These are phyloP conservation scores for Deilephila elpenor DNA, from an alignment of 2,888 invertebrate genomes.

Conservation along the genomic window DNA sequence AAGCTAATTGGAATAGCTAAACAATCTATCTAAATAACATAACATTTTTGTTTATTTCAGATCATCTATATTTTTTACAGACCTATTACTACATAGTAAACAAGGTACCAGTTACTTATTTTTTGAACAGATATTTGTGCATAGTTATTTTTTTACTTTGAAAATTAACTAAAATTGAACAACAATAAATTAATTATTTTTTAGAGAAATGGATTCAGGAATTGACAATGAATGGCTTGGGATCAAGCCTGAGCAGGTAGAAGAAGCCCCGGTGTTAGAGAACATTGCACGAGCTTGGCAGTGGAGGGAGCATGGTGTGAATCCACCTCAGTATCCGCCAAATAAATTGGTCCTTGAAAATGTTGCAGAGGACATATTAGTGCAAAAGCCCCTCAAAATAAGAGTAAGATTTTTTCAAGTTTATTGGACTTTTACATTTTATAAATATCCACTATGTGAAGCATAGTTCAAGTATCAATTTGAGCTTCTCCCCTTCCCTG, in stretches of 20 bases:
- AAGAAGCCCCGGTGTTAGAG: constrained; percentile 66
- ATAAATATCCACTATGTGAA: too few species aligned
- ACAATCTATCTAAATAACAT: neutral
- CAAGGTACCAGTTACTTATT: constrained; percentile 16
- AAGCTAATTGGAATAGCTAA: neutral
- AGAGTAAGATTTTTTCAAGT: constrained; percentile 74
- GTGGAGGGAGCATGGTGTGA: constrained; percentile 74
- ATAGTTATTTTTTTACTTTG: neutral
- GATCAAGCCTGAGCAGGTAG: constrained; percentile 71
- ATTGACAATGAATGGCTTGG: constrained; percentile 75
- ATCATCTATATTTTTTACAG: constrained; percentile 38
- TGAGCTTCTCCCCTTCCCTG: too few species aligned
- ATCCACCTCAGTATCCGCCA: constrained; percentile 66
- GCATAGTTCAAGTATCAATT: too few species aligned
- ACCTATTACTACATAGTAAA: constrained; percentile 42
- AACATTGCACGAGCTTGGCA: constrained; percentile 78
- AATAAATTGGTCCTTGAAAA: constrained; percentile 84
- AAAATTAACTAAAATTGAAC: neutral
- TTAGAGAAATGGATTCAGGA: constrained; percentile 73
- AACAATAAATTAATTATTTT: neutral
- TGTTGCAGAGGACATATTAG: constrained; percentile 87
- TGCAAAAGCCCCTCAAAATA: constrained; percentile 85
- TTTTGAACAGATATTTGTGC: neutral
- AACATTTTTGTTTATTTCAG: constrained; percentile 41
- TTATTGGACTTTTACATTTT: neutral